Percentiles rank a stretch among this genome's conserved stretches.
Evolutionary conservation across 2,797 vertebrate species (phyloP).

Genomic region (Mus minutoides): DNA sequence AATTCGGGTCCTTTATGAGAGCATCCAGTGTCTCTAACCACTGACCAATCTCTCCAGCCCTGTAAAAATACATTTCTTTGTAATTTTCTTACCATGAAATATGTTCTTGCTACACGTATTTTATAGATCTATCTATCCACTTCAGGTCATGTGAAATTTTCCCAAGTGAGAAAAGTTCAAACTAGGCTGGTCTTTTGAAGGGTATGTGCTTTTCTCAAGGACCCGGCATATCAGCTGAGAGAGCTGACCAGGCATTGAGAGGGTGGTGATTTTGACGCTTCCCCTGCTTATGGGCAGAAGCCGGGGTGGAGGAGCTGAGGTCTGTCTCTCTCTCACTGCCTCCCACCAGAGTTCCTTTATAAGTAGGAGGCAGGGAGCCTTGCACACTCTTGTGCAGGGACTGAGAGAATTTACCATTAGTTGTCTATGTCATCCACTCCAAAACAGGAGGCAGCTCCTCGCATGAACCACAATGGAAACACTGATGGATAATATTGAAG

Average conservation of each 20-base stretch:
- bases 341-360: accelerated
- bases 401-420: not conserved
- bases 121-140: not conserved
- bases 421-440: not conserved
- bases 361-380: no score
- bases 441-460: not conserved
- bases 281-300: not conserved
- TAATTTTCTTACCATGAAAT: not conserved
- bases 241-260: not conserved
- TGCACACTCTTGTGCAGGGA: not conserved
- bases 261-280: not conserved
- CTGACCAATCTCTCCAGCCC: not conserved
- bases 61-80: not conserved
- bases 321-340: not conserved
- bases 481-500: not conserved
- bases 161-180: not conserved
- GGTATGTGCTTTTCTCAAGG: not conserved
- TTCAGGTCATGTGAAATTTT: not conserved
- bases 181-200: not conserved
- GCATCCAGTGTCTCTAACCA: not conserved
- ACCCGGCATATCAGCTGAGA: not conserved
- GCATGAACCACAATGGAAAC: not conserved
- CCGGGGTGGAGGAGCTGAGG: no score
- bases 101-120: no score
- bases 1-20: not conserved